Percentiles rank a stretch among this genome's conserved stretches.
phyloP scores from a whole-genome alignment of 2,797 vertebrate species.

The Otolemur crassicaudatus region DNA sequence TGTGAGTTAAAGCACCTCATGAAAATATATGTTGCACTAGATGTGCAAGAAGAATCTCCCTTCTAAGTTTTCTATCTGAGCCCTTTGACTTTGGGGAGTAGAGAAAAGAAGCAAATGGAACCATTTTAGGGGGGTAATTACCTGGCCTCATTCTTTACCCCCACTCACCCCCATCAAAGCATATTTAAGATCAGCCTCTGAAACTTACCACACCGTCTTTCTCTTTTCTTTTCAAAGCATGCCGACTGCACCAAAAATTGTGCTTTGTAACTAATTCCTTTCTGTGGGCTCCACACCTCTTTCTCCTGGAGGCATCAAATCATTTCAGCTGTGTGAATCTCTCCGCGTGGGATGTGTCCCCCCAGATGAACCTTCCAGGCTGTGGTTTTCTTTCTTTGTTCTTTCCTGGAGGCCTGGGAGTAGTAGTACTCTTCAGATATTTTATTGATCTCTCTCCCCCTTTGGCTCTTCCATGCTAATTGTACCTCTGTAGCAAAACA shows the following conservation, averaged over 20 bases:
- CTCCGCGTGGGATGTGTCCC: constrained; percentile 28
- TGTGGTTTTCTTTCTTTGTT: constrained; percentile 85
- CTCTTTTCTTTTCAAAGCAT: constrained; percentile 54
- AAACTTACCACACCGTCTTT: not conserved
- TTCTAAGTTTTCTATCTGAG: constrained; percentile 65
- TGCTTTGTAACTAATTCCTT: constrained; percentile 69
- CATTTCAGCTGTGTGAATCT: not conserved
- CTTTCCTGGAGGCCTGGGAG: constrained; percentile 81
- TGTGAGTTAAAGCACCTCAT: constrained; percentile 64
- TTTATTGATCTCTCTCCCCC: constrained; percentile 90
- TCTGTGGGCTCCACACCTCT: constrained; percentile 17
- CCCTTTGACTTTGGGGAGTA: constrained; percentile 22
- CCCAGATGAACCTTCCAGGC: constrained; percentile 69
- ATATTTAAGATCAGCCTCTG: not conserved
- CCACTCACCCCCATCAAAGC: not conserved
- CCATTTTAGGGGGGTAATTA: constrained; percentile 69
- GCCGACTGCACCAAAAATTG: not conserved
- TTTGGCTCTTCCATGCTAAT: constrained; percentile 91
- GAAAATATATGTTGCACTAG: constrained; percentile 75
- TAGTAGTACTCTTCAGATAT: constrained; percentile 87
- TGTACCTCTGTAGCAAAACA: constrained; percentile 91
- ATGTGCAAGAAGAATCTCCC: constrained; percentile 40
- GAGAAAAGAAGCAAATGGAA: constrained; percentile 47
- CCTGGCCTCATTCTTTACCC: not conserved
- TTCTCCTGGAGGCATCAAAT: constrained; percentile 24